Percentiles rank a stretch among this genome's conserved stretches.
Conservation (phyloP, 2,888 invertebrate species). For the Trachelus troglodyta region DNA sequence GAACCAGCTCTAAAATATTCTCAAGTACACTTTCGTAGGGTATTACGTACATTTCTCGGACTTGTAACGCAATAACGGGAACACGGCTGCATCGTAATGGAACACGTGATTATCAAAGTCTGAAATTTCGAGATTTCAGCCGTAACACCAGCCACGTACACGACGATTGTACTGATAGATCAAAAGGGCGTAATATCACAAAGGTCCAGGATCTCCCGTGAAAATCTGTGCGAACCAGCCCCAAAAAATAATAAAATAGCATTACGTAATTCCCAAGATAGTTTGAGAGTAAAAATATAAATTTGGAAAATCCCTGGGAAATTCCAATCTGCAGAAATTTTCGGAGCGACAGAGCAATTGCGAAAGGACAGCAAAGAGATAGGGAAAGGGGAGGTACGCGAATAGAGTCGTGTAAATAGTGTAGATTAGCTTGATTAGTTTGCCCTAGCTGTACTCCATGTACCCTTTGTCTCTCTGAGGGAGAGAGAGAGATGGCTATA, state of each 20-base stretch:
- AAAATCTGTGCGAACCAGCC: not conserved
- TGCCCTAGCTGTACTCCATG: conserved; percentile 38
- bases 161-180: not conserved
- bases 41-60: not conserved
- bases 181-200: not conserved
- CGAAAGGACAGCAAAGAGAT: not conserved
- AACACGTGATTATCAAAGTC: not conserved
- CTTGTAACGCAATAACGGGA: not conserved
- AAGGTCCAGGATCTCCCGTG: not conserved
- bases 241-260: not conserved
- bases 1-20: not conserved
- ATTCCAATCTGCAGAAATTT: not conserved
- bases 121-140: not conserved
- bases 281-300: not conserved
- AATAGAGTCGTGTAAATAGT: conserved; percentile 42
- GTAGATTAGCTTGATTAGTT: conserved; percentile 46
- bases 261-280: not conserved
- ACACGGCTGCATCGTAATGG: not conserved
- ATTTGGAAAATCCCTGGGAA: not conserved
- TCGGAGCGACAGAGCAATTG: not conserved
- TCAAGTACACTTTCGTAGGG: not conserved
- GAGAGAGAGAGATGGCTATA: conserved; percentile 16
- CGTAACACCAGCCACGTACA: not conserved
- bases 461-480: conserved; percentile 35
- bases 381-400: not conserved